phyloP scores from a whole-genome alignment of 2,888 invertebrate genomes.

The Iselma pallidipennis region DNA sequence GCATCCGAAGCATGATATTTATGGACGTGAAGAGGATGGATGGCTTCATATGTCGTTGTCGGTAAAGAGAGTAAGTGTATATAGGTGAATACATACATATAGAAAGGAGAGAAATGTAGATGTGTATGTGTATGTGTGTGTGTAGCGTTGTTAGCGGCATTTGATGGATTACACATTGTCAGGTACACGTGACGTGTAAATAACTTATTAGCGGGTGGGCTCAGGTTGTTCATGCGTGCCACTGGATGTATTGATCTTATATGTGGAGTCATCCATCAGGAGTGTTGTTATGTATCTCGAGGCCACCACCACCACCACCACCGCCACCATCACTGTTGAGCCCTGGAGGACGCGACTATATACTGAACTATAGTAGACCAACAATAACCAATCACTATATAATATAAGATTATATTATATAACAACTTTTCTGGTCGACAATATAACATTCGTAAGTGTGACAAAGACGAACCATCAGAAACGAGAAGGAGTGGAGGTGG shows the following conservation, averaged over 20 bases:
- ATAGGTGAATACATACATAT: too few species aligned
- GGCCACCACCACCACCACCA: constrained; percentile 36
- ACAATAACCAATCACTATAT: background rate
- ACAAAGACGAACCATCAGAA: constrained; percentile 35
- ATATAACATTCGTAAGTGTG: constrained; percentile 20
- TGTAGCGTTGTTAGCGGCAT: constrained; percentile 20
- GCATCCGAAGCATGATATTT: constrained; percentile 11
- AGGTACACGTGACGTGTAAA: constrained; percentile 39
- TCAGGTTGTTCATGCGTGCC: constrained; percentile 52
- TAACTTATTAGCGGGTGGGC: constrained; percentile 48
- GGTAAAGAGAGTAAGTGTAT: background rate
- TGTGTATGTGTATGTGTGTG: background rate
- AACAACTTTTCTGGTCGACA: constrained; percentile 21
- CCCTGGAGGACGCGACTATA: too few species aligned
- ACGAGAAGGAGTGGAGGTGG: too few species aligned
- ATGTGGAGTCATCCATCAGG: constrained; percentile 55
- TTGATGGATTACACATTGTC: constrained; percentile 30
- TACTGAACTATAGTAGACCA: constrained; percentile 18
- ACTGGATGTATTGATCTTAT: constrained; percentile 52
- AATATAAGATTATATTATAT: background rate
- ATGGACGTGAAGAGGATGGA: constrained; percentile 6
- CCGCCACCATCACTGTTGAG: constrained; percentile 32
- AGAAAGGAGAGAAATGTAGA: background rate
- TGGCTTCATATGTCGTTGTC: background rate
- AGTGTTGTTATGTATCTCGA: constrained; percentile 40